Base-by-base conservation (phyloP, 2,113 vertebrate species). In the Poeciliopsis prolifica region DNA sequence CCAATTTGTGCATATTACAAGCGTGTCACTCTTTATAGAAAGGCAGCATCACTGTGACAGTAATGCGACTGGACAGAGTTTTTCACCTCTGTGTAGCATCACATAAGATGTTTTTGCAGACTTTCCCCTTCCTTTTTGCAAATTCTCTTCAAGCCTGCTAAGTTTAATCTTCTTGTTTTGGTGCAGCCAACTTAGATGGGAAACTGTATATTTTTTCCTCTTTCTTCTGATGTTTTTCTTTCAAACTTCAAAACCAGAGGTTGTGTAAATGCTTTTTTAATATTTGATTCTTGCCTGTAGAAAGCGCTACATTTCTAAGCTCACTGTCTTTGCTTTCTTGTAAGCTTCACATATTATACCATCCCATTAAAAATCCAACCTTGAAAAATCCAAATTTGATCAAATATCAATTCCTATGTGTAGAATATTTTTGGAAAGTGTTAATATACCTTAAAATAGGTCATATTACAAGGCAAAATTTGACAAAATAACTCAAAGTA, bases 1-100 rank as follows among this genome's bases (percentile, higher is more conserved):
- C 91, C 87, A 88, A 90, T 92, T 92, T 87, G 77, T 74, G 72
- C 78, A 68, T 77, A 88, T 92, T 90, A 91, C 24, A 19, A 89
- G 72, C 64, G 62, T 68, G 66, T 64, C 42, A 74, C 69, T 77
- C 68, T 77, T 86, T 83, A 37, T 75, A 77, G 54, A 74, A 84
- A 78, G 72, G 40, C 70, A 62, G 84, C 80, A 63, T 76, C 1
- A 2, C 80, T 81, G 48, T 88, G 85, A 83, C 81, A 84, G 80
- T 73, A 79, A n/a, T 68, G 82, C 73, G 74, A 71, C 65, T 30
- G 31, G 62, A 64, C 71, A 73, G 65, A 78, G 72, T 88, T 86
- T 86, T 83, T 84, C 80, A 89, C 87, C 88, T 84, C 80, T 78
- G 83, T 85, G 70, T 83, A 84, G 65, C 58, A 77, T 70, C 78